Percentiles rank a stretch among this genome's conserved stretches.
Conservation (phyloP, 92 coral and sea anemone genomes). For the Anthopleura xanthogrammica region DNA sequence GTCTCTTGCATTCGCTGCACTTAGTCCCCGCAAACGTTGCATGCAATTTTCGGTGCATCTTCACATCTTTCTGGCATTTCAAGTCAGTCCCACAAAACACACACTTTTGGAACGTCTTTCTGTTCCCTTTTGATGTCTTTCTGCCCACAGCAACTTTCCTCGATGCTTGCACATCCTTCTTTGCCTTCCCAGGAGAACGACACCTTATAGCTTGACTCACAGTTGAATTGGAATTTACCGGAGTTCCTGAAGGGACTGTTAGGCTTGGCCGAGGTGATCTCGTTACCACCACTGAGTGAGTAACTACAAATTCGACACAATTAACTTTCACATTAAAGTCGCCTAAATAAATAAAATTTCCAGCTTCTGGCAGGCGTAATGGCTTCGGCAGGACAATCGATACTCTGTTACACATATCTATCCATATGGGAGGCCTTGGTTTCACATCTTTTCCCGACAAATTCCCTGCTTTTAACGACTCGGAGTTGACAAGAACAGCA, state of each 20-base stretch:
- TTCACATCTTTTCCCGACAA: not conserved
- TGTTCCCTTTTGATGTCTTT: not conserved
- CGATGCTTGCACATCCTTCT: not conserved
- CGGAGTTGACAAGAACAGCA: not conserved
- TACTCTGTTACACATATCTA: not conserved
- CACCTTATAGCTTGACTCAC: not conserved
- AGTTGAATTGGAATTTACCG: not conserved
- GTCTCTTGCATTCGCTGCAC: conserved; percentile 26
- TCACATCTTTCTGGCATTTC: not conserved
- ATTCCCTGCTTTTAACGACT: not conserved
- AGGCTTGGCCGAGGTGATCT: conserved; percentile 23
- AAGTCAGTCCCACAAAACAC: conserved; percentile 2
- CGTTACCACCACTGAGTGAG: conserved; percentile 7
- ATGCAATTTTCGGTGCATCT: conserved; percentile 5
- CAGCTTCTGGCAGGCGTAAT: conserved; percentile 16
- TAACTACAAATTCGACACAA: conserved; percentile 5
- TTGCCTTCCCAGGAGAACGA: not conserved
- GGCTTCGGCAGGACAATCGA: conserved; percentile 12
- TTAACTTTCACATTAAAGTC: conserved; percentile 8
- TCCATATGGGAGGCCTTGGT: conserved; percentile 5
- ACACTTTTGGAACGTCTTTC: not conserved
- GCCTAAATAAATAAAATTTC: conserved; percentile 12
- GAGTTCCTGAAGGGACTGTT: conserved; percentile 24
- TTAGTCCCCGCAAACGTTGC: not conserved
- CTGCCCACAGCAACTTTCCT: not conserved